phyloP scores from a whole-genome alignment of 2,888 invertebrate species.

The Alsophila aescularia region DNA sequence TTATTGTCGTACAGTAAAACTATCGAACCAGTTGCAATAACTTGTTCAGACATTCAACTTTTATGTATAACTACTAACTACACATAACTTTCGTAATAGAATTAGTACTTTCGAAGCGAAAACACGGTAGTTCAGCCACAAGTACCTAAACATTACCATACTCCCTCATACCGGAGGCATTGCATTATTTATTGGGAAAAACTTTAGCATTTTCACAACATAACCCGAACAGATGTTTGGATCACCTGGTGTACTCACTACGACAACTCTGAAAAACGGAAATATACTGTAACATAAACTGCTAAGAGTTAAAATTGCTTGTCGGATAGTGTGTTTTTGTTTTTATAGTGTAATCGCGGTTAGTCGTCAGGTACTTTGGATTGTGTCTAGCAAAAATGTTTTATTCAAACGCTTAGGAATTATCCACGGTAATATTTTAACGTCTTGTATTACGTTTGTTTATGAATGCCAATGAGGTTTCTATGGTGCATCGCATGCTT shows the following conservation, averaged over 20 bases:
- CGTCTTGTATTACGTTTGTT: conserved; percentile 48
- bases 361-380: conserved; percentile 56
- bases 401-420: conserved; percentile 64
- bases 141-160: conserved; percentile 43
- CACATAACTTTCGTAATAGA: conserved; percentile 42
- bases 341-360: conserved; percentile 65
- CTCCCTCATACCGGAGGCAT: conserved; percentile 50
- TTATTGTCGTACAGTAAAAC: no score
- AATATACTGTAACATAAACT: conserved; percentile 48
- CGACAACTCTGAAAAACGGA: conserved; percentile 51
- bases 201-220: conserved; percentile 78
- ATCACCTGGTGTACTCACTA: conserved; percentile 72
- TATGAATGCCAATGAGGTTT: conserved; percentile 56
- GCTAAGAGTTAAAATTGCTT: conserved; percentile 38
- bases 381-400: conserved; percentile 63
- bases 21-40: no score
- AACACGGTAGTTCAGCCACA: conserved; percentile 24
- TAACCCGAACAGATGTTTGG: conserved; percentile 70
- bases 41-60: not conserved
- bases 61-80: not conserved
- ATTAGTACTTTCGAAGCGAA: conserved; percentile 43
- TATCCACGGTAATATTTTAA: conserved; percentile 48
- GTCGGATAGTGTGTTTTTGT: conserved; percentile 53
- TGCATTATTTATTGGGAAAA: conserved; percentile 82
- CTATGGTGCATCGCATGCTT: conserved; percentile 44